Conservation (phyloP, 2,797 vertebrate genomes). For the Muscicapa striata region DNA sequence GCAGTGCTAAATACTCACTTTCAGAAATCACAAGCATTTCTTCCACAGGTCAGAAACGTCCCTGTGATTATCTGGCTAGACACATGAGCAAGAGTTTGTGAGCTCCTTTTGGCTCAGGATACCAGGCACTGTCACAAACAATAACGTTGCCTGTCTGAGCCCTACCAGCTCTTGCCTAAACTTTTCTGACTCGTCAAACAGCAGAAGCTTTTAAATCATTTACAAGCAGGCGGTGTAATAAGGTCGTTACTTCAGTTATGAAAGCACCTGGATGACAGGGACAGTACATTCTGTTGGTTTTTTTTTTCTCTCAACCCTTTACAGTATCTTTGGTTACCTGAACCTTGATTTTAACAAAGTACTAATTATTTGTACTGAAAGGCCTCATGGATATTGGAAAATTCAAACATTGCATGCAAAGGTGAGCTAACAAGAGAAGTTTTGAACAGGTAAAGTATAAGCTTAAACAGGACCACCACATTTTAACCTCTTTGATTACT, state of each 20-base stretch:
- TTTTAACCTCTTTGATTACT: background rate
- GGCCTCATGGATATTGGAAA: background rate
- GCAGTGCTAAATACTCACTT: background rate
- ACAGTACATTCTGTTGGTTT: background rate
- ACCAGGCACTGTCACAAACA: conserved; percentile 19
- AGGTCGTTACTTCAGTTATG: background rate
- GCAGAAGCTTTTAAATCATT: conserved; percentile 21
- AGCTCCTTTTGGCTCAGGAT: conserved; percentile 15
- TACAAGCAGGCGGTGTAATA: background rate
- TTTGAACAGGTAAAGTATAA: background rate
- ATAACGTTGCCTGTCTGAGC: conserved; percentile 21
- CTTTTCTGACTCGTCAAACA: background rate
- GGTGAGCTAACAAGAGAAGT: background rate
- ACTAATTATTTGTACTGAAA: background rate
- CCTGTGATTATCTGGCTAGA: conserved; percentile 21
- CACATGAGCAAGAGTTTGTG: background rate
- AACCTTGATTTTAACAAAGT: background rate
- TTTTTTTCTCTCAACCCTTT: background rate
- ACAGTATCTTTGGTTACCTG: background rate
- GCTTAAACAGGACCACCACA: background rate
- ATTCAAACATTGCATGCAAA: background rate
- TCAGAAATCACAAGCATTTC: conserved; percentile 15
- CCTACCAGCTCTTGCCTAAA: conserved; percentile 13
- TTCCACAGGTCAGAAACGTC: background rate
- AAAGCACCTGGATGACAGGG: background rate